A percentile compares a stretch with the other conserved stretches of the same genome.
Conservation (phyloP, 2,888 invertebrate species). For the Teleiodes luculella region DNA sequence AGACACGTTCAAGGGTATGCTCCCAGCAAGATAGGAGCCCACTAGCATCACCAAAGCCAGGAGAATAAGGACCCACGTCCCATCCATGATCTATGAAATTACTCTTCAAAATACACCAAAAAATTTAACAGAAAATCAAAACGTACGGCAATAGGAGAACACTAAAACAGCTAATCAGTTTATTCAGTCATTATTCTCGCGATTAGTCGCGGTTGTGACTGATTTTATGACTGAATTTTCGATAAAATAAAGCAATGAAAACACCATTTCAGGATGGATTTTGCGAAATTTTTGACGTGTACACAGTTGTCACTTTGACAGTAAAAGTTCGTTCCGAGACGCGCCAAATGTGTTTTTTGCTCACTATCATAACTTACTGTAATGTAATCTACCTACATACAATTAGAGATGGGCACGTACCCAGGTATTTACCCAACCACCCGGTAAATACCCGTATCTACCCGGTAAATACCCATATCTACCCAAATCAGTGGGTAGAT, state of each 20-base stretch:
- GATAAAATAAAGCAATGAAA: not conserved
- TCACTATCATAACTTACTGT: too few species aligned
- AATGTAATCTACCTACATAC: too few species aligned
- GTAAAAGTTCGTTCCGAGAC: not conserved
- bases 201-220: not conserved
- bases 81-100: slow-evolving; percentile 82
- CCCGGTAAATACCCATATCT: too few species aligned
- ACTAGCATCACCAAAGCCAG: slow-evolving; percentile 95
- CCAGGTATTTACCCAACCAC: too few species aligned
- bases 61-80: slow-evolving; percentile 88
- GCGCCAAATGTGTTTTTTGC: too few species aligned
- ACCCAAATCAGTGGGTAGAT: too few species aligned
- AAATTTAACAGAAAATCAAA: slow-evolving; percentile 3
- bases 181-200: not conserved
- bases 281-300: slow-evolving; percentile 5
- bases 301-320: not conserved
- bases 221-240: not conserved
- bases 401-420: too few species aligned
- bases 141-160: not conserved
- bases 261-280: not conserved
- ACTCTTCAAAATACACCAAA: not conserved
- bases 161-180: not conserved
- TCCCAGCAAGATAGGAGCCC: slow-evolving; percentile 97
- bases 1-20: slow-evolving; percentile 94
- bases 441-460: too few species aligned